Evolutionary conservation across 37 sponge, comb jelly and placozoan species (phyloP), one percentile per base, ranked within the genome.

Genomic region (Cliona cf. orientalis): DNA sequence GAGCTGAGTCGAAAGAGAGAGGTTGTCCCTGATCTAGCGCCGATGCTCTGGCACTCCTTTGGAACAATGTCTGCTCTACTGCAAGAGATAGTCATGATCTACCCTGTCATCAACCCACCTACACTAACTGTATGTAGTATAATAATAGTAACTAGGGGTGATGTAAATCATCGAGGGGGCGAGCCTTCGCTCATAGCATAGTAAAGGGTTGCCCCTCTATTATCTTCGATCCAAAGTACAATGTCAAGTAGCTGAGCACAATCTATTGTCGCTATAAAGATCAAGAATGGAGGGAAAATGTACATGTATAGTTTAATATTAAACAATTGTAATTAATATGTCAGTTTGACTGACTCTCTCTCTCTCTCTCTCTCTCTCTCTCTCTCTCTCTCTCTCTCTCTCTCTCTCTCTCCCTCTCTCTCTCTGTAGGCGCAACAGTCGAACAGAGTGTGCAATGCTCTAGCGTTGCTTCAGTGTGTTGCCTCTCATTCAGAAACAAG

Each of bases 401-500:
- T 49, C 11, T 49, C 17, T 11, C 17, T 19, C 14, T 49, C 55
- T 49, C 17, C 55, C 17, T 49, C 11, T 17, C 55, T 49, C 32
- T 61, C 5, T 57, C 25, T 53, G 22, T 41, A 94, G 95, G 95
- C 94, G 34, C 92, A 89, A 46, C 99, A 98, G 73, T 96, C 97
- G 42, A 98, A 98, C 73, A 83, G 99, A 74, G 99, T 98, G 59
- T 98, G 99, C 81, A 98, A 98, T 88, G 96, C 99, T 2, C 84
- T 98, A 22, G 99, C 99, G 3, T 81, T 98, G 5, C 81, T 98
- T 45, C 99, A 98, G 80, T 98, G 99, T 84, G 94, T 98, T 12
- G 99, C 99, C 35, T 98, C 99, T 33, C 99, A 98, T 62, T 87
- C 94, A 5, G 99, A 98, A 34, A 98, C 99, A 0, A 75, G 99